Evolutionary conservation across 2,113 vertebrate species (phyloP), one percentile per base, ranked within the genome.

Genomic region (Salvelinus alpinus): DNA sequence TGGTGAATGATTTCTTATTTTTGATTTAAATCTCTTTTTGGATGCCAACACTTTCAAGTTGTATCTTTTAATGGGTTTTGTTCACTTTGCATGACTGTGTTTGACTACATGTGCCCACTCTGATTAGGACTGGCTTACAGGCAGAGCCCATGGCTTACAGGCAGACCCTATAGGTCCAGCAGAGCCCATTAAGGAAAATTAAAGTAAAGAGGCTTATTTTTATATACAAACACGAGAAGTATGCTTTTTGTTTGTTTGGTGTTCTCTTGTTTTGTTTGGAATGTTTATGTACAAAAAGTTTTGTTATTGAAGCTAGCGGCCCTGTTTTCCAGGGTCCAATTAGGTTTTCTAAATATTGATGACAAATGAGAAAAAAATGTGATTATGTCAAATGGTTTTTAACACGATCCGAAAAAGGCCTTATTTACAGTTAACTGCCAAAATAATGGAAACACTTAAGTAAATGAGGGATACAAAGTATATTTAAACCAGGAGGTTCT

Each of bases 51-150:
- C 68, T 84, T 78, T 64, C 16, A 75, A 85, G 38, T 44, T 44
- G 9, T 44, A 44, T 44, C 38, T 44, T 44, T 80, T 93, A 74
- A 84, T 82, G 75, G 73, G 85, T 90, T 91, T 89, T 89, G 89
- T 87, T 88, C 83, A 86, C 87, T 86, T 86, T 92, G 93, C 92
- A 94, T 94, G 92, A 88, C 90, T 90, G 91, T 93, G 87, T 91
- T 78, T 54, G 16, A 54, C 81, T 92, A 12, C 38, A 44, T 44
- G 38, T 44, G 38, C 9, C 9, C 9, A 44, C 83, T 44, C 38
- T 82, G 84, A 77, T 74, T 74, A 62, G 22, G 66, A 82, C 84
- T 91, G 83, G 80, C 85, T 92, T 44, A 44, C 7, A 38, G 34
- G 34, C 34, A 38, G 34, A 38, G 34, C 7, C 78, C 78, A 47